Percentiles rank a stretch among this genome's conserved stretches.
phyloP scores from a whole-genome alignment of 64 coral and sea anemone genomes.

The Montipora efflorescens region DNA sequence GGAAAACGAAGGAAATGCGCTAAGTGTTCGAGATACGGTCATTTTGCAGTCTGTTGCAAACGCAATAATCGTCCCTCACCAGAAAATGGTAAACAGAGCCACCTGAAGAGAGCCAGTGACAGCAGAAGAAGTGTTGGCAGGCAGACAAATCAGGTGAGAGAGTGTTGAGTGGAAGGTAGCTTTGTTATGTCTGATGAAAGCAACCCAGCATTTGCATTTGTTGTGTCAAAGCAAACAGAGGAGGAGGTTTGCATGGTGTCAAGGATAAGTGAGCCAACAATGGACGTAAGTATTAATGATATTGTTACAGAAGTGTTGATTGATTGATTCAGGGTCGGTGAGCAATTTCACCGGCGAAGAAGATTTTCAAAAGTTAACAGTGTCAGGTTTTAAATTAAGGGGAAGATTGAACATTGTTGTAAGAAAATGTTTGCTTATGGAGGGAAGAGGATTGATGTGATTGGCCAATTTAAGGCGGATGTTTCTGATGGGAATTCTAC shows the following conservation, averaged over 20 bases:
- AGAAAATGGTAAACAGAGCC: no score
- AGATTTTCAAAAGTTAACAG: constrained; percentile 28
- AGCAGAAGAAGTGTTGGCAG: no score
- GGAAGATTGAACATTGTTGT: neutral
- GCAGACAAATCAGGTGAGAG: no score
- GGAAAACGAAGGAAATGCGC: no score
- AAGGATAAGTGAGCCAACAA: neutral
- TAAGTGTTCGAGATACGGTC: no score
- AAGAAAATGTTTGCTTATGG: constrained; percentile 57
- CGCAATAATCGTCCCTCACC: no score
- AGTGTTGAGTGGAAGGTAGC: no score
- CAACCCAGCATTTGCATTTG: neutral
- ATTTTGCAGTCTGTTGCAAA: no score
- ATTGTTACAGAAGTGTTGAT: constrained; percentile 48
- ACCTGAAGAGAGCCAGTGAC: no score
- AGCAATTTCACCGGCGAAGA: constrained; percentile 57
- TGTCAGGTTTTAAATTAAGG: neutral
- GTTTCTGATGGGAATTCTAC: neutral
- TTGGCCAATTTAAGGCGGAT: neutral
- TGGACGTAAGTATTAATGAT: constrained; percentile 41
- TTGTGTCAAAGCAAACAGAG: neutral
- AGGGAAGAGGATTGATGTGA: neutral
- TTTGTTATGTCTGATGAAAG: no score
- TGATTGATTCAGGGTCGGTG: constrained; percentile 56
- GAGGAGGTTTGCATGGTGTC: no score